Conservation (phyloP, 2,113 vertebrate genomes). For the Hylia prasina region DNA sequence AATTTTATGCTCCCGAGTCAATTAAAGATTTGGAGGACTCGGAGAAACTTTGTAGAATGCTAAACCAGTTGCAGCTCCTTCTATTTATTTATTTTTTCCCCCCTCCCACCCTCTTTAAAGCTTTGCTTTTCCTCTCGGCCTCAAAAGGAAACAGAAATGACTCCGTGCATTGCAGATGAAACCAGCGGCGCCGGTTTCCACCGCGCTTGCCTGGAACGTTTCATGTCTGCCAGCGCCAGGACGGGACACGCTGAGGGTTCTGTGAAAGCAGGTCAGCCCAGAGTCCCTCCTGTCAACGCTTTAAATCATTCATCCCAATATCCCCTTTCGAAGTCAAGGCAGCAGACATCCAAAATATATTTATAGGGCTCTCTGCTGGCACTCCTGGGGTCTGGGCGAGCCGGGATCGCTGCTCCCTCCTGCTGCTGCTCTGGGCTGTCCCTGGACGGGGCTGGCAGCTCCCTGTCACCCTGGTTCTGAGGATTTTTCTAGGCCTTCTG, state of each 20-base stretch:
- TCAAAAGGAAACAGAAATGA: not conserved
- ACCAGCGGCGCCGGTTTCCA: rapidly evolving
- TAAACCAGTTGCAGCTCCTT: slow-evolving; percentile 36
- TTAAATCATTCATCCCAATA: not conserved
- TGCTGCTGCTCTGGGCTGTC: not conserved
- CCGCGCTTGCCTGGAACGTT: rapidly evolving
- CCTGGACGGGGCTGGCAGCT: not conserved
- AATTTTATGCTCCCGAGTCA: slow-evolving; percentile 63
- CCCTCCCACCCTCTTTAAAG: not conserved
- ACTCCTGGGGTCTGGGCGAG: not conserved
- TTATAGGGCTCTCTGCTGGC: not conserved
- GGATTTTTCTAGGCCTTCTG: too few species aligned
- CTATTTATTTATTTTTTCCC: not conserved
- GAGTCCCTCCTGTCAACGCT: not conserved
- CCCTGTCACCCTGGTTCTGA: too few species aligned
- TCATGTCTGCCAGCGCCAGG: not conserved
- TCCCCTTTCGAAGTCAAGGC: not conserved
- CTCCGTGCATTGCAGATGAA: not conserved
- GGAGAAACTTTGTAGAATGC: slow-evolving; percentile 48
- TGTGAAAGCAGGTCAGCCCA: not conserved
- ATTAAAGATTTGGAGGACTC: slow-evolving; percentile 63
- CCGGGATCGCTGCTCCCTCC: not conserved
- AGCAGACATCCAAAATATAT: not conserved
- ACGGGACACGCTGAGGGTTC: not conserved
- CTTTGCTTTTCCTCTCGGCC: slow-evolving; percentile 5